Percentiles rank a stretch among this genome's conserved stretches.
These are phyloP conservation scores for Mylabris phalerata DNA, from an alignment of 1,140 invertebrate genomes.

Conservation along the genomic window DNA sequence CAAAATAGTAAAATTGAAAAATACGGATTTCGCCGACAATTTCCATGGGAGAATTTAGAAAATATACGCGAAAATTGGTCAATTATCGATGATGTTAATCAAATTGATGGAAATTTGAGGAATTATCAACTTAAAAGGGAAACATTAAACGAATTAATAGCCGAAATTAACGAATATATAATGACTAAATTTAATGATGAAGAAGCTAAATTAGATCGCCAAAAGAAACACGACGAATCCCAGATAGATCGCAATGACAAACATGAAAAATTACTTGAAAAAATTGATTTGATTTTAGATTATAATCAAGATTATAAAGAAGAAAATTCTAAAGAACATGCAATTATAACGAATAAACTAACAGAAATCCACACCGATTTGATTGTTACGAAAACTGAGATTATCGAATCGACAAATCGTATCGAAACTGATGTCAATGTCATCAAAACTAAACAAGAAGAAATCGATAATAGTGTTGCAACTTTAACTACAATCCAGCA, in stretches of 20 bases:
- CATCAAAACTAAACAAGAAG: background rate
- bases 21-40: background rate
- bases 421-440: background rate
- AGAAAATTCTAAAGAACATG: background rate
- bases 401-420: background rate
- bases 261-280: background rate
- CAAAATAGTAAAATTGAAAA: background rate
- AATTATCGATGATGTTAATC: background rate
- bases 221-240: background rate
- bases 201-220: background rate
- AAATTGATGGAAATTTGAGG: background rate
- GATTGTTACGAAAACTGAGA: background rate
- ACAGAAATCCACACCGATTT: background rate
- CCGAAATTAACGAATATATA: background rate
- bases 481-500: background rate
- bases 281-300: background rate
- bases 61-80: background rate
- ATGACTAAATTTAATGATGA: background rate
- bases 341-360: background rate
- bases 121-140: background rate
- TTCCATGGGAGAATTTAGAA: background rate
- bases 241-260: background rate
- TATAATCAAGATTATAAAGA: background rate
- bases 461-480: background rate
- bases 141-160: background rate